Base-by-base conservation (phyloP, 2,888 invertebrate genomes). In the Schizaphis graminum region DNA sequence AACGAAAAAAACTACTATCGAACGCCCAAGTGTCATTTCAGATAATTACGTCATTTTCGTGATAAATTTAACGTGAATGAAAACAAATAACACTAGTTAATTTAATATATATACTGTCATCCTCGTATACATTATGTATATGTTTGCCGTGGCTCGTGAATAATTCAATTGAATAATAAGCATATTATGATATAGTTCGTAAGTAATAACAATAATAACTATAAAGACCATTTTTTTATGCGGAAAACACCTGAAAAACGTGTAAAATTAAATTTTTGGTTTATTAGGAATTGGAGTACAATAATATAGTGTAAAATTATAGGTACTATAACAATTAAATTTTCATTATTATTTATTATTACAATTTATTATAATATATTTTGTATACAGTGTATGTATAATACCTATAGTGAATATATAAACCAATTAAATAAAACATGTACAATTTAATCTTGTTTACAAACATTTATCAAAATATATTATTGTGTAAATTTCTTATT, bases 1-100 rank as follows among this genome's bases (percentile, higher is more conserved):
- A 87, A 92, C 44, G 87, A 57, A 41, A 84, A 87, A 67, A 44
- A 56, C 53, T 49, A 93, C 44, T 87, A 85, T 85, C 47, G 89
- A 85, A 94, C 94, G 91, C 94, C 94, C 94, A 94, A 94, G 94
- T 90, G 94, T 94, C 61, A 61, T 90, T 85, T 89, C 57, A 57
- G 28, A 61, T 67, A 41, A 90, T 94, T 86, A 94, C 94, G 94
- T 94, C 94, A 94, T 94, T 94, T 94, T 94, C 94, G 7, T 41
- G 85, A 57, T 94, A 94, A 92, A 86, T 90, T 94, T 57, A 90
- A 28, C 85, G 28, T 94, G 90, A 94, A 94, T 94, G 94, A 86
- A 90, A 94, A 91, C 85, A 90, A 94, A 86, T 67, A 94, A 90
- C 85, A 89, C 53, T 56, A 47, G 41, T n/a, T 47, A 41, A 44